Conservation (phyloP, 1,140 invertebrate genomes). For the Druon quercuslanigerum region DNA sequence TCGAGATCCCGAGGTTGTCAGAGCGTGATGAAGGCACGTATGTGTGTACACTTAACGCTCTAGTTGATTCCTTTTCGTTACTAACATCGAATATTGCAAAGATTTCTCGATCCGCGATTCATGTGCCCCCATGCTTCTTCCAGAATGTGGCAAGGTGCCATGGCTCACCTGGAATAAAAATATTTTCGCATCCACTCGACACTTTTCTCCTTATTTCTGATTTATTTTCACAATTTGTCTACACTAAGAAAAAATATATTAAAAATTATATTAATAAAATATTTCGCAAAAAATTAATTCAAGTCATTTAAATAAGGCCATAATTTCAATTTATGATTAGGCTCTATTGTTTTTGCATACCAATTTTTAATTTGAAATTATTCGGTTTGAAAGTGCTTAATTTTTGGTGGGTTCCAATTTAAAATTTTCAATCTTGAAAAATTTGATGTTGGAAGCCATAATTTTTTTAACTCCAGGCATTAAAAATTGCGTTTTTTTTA, state of each 20-base stretch:
- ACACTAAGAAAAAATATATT: neutral
- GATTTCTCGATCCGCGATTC: slow-evolving; percentile 5
- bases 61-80: slow-evolving; percentile 43
- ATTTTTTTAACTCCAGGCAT: too few relatives aligned
- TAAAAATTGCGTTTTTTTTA: too few relatives aligned
- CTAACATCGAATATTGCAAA: neutral
- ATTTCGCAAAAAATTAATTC: too few relatives aligned
- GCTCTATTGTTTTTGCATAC: too few relatives aligned
- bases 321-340: too few relatives aligned
- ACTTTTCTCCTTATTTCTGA: slow-evolving; percentile 7
- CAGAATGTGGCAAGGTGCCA: slow-evolving; percentile 16
- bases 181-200: slow-evolving; percentile 6
- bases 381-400: too few relatives aligned
- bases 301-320: too few relatives aligned
- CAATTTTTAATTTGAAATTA: too few relatives aligned
- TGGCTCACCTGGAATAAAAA: slow-evolving; percentile 24
- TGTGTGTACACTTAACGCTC: slow-evolving; percentile 50
- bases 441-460: too few relatives aligned
- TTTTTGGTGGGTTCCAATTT: too few relatives aligned
- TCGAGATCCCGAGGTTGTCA: neutral
- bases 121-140: slow-evolving; percentile 4
- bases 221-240: neutral
- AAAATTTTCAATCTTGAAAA: too few relatives aligned
- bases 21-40: slow-evolving; percentile 23
- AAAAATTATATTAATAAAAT: too few relatives aligned